Evolutionary conservation across 2,113 vertebrate genomes (phyloP).

Genomic region (Istiophorus platypterus): DNA sequence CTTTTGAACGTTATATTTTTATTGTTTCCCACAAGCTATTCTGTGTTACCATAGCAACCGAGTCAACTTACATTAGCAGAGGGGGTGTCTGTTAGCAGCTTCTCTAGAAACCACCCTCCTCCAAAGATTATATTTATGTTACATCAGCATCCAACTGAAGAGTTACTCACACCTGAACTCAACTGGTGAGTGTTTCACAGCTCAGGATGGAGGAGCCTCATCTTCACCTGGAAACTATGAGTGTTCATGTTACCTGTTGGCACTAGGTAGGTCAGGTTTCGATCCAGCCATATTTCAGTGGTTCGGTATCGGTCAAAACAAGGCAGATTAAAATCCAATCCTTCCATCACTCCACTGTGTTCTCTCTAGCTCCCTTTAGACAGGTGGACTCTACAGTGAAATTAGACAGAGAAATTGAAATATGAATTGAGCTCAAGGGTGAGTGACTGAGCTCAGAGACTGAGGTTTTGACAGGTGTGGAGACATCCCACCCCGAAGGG

Average conservation of each 20-base stretch:
- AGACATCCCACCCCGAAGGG: too few species aligned
- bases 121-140: not conserved
- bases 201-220: not conserved
- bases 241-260: not conserved
- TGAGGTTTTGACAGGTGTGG: too few species aligned
- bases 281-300: too few species aligned
- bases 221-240: not conserved
- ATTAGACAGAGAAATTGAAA: too few species aligned
- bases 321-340: too few species aligned
- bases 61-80: not conserved
- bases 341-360: too few species aligned
- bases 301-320: too few species aligned
- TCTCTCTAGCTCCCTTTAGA: too few species aligned
- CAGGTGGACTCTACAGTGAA: too few species aligned
- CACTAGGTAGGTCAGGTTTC: not conserved
- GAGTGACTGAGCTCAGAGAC: too few species aligned
- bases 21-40: not conserved
- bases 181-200: not conserved
- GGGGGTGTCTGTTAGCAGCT: not conserved
- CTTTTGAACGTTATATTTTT: not conserved
- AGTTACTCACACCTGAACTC: not conserved
- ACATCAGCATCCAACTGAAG: not conserved
- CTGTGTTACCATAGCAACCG: conserved; percentile 23
- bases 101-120: too few species aligned
- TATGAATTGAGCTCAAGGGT: too few species aligned